A percentile compares a stretch with the other conserved stretches of the same genome.
Evolutionary conservation across 2,797 vertebrate species (phyloP).

Genomic region (Propithecus perrieri): DNA sequence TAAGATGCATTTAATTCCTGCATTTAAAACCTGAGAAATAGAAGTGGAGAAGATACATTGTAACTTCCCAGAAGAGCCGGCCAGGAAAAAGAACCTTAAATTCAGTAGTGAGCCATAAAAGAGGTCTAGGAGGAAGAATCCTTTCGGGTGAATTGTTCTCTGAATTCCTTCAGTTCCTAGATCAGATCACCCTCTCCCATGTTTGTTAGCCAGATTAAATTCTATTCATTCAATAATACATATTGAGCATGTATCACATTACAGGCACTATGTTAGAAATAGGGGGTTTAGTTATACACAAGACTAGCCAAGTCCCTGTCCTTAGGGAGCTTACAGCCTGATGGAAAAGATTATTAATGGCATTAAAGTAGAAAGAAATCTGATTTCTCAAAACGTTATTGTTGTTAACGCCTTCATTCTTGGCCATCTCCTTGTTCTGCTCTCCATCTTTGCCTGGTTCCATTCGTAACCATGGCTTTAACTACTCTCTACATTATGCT

Average conservation of each 20-base stretch:
- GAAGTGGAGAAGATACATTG: neutral
- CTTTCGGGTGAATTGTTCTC: neutral
- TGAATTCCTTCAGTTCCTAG: neutral
- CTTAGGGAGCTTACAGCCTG: neutral
- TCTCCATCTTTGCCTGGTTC: neutral
- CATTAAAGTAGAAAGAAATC: neutral
- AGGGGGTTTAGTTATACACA: neutral
- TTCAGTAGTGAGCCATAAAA: neutral
- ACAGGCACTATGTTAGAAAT: neutral
- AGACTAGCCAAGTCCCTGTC: neutral
- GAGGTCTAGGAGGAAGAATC: neutral
- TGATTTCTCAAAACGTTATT: neutral
- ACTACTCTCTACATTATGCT: neutral
- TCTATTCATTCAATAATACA: neutral
- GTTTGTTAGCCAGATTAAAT: neutral
- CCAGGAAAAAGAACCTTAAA: neutral
- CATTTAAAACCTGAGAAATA: neutral
- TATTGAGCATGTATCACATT: rapidly evolving
- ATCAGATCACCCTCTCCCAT: neutral
- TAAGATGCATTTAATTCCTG: neutral
- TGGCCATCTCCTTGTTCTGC: neutral
- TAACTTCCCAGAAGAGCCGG: neutral
- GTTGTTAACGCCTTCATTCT: neutral
- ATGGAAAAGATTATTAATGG: neutral
- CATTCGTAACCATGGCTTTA: neutral